phyloP scores from a whole-genome alignment of 2,113 vertebrate genomes.

The Empidonax traillii region DNA sequence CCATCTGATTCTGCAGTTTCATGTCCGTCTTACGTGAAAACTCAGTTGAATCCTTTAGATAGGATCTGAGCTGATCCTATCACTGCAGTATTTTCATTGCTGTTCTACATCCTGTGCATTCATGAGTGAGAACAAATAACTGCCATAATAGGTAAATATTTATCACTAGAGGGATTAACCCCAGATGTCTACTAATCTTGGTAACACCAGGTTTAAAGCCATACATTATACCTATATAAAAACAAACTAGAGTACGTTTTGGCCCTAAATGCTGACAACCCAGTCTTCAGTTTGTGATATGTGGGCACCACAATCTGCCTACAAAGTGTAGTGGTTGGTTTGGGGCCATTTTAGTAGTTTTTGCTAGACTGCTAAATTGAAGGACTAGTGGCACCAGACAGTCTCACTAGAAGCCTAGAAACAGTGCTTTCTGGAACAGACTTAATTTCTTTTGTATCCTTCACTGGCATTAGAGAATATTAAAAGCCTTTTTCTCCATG shows the following conservation, averaged over 20 bases:
- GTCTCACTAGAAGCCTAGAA: not conserved
- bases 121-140: not conserved
- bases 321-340: not conserved
- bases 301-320: not conserved
- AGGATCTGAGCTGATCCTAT: not conserved
- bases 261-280: not conserved
- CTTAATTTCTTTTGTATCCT: not conserved
- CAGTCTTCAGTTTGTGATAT: not conserved
- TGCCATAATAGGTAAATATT: not conserved
- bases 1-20: not conserved
- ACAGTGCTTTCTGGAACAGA: not conserved
- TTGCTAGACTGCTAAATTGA: not conserved
- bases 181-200: not conserved
- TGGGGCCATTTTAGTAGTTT: not conserved
- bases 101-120: not conserved
- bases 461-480: not conserved
- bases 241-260: not conserved
- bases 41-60: not conserved
- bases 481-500: not conserved
- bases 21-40: not conserved
- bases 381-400: not conserved
- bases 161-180: not conserved
- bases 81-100: not conserved
- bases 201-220: not conserved
- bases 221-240: not conserved